phyloP scores from a whole-genome alignment of 1,140 invertebrate genomes.

The Dendroctonus ponderosae region DNA sequence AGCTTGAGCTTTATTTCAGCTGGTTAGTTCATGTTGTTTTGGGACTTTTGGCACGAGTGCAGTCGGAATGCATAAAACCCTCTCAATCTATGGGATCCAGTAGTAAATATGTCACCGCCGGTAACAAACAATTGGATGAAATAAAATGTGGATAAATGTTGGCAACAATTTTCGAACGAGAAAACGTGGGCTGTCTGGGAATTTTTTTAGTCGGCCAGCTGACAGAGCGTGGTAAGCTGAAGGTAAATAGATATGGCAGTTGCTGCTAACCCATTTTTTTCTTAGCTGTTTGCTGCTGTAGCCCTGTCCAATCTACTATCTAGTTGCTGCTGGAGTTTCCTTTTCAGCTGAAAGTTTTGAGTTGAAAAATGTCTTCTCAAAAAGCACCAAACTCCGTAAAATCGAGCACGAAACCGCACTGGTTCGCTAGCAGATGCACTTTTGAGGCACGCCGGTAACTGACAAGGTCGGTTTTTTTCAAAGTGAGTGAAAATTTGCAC shows the following conservation, averaged over 20 bases:
- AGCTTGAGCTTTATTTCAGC: slow-evolving; percentile 6
- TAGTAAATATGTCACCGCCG: slow-evolving; percentile 9
- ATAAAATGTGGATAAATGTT: slow-evolving; percentile 29
- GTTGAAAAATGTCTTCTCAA: too few relatives aligned
- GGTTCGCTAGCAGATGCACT: background rate
- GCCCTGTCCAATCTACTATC: too few relatives aligned
- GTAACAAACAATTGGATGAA: slow-evolving; percentile 26
- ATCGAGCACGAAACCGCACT: too few relatives aligned
- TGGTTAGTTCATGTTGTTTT: slow-evolving; percentile 12
- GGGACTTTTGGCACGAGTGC: slow-evolving; percentile 15
- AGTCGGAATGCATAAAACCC: slow-evolving; percentile 22
- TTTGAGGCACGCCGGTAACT: background rate
- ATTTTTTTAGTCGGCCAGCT: slow-evolving; percentile 18
- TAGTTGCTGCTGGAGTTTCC: too few relatives aligned
- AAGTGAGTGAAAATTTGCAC: slow-evolving; percentile 11
- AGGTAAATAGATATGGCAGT: slow-evolving; percentile 10
- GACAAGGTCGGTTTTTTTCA: slow-evolving; percentile 1
- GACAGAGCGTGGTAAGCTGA: slow-evolving; percentile 9
- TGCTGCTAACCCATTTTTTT: too few relatives aligned
- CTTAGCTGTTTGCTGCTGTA: too few relatives aligned
- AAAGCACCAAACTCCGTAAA: too few relatives aligned
- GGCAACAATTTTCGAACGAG: slow-evolving; percentile 18
- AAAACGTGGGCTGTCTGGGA: slow-evolving; percentile 17
- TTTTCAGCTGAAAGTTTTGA: too few relatives aligned
- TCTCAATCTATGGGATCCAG: slow-evolving; percentile 20